Base-by-base conservation (phyloP, 2,888 invertebrate species). In the Stenoptilia bipunctidactyla region DNA sequence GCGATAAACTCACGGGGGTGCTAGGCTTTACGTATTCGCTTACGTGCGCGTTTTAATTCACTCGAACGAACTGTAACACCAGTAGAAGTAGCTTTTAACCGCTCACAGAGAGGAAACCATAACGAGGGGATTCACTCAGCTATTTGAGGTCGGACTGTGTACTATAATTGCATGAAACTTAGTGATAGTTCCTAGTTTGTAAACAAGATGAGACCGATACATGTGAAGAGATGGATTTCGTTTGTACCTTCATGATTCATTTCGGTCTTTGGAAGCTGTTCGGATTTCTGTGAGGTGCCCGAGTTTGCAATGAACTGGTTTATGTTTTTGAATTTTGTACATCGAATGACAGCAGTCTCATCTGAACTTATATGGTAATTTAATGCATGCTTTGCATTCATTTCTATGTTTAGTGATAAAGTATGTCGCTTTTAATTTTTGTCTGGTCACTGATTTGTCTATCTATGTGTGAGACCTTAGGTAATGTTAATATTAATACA, bases 81-180 rank as follows among this genome's bases (percentile, higher is more conserved):
- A 52, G 48, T 61, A 63, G 58, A 49, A 52, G 54, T 62, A 61
- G 59, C 57, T 41, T 51, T 51, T 46, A 53, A 51, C 57, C 20
- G 20, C 20, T 20, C 20, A 20, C 20, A 20, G 20, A 20, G 8
- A 20, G 3, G 3, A 8, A 5, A 20, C 8, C 20, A 8, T 20
- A 20, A 20, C 20, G 20, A 8, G 3, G 20, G n/a, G n/a, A n/a
- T n/a, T n/a, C n/a, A n/a, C n/a, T n/a, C 8, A 3, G 20, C 20
- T 48, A 52, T 48, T 50, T 53, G 52, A 50, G 59, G 51, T 55
- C 53, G 52, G 52, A 52, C 43, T 61, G 56, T 63, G 51, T 53
- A 54, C 50, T 57, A 48, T 61, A 60, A 60, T 68, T 70, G 72
- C 73, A 73, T 74, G 69, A 68, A 64, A 53, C 48, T 61, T 71